Evolutionary conservation across 2,797 vertebrate genomes (phyloP).

Genomic region (Enteromius radiatus): DNA sequence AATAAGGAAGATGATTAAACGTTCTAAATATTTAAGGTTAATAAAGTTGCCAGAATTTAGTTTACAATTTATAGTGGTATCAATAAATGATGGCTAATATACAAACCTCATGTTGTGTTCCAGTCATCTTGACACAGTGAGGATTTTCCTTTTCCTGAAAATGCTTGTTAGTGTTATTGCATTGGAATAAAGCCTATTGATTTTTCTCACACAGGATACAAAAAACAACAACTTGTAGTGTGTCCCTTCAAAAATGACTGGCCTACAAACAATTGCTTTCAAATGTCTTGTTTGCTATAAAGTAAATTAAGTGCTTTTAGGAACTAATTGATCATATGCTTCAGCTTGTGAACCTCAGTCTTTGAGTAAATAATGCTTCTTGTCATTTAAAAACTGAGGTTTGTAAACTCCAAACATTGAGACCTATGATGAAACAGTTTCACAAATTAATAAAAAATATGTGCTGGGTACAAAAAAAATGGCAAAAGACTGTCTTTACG

Average conservation of each 20-base stretch:
- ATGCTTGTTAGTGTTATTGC: background rate
- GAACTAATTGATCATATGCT: no score
- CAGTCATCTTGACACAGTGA: background rate
- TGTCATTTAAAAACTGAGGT: background rate
- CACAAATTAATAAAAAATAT: no score
- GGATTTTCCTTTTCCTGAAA: background rate
- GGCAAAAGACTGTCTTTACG: background rate
- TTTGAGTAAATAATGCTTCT: background rate
- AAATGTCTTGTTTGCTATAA: background rate
- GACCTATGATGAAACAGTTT: no score
- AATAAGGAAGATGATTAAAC: accelerated
- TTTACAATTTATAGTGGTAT: background rate
- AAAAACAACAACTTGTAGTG: no score
- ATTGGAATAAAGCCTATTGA: no score
- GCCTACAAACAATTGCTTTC: no score
- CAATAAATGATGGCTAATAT: background rate
- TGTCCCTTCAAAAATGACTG: no score
- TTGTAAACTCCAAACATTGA: background rate
- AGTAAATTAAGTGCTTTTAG: background rate
- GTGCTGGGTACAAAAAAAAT: no score
- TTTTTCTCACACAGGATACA: no score
- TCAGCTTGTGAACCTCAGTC: background rate
- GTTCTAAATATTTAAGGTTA: accelerated
- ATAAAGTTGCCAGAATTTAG: background rate
- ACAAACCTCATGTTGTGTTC: background rate